Base-by-base conservation (phyloP, 2,888 invertebrate species). In the Pelosia muscerda region DNA sequence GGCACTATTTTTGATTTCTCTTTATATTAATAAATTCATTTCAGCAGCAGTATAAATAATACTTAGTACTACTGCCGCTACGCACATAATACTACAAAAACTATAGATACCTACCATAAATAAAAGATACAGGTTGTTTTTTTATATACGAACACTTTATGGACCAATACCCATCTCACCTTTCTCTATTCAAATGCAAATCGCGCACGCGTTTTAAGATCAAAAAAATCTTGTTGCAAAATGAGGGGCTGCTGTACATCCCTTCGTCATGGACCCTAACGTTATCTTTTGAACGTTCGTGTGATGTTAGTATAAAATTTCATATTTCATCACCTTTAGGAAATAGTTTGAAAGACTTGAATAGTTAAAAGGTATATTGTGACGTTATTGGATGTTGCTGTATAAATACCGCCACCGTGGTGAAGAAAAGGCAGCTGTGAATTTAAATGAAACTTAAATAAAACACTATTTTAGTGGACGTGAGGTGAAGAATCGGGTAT, bases 311-410 rank as follows among this genome's bases (percentile, higher is more conserved):
- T 79, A 70, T 81, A 74, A 73, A 69, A 80, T 82, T 84, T 84
- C 67, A 85, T 84, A 83, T 84, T 84, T 89, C 86, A 81, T 81
- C 87, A 77, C 88, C 87, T 87, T 34, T 34, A 63, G 56, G 71
- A 72, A 66, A 75, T 56, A 66, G 72, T 70, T 70, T 26, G 54
- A 54, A 63, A 68, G 15, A 66, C 38, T 66, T 25, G 58, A 22
- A 59, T 31, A 11, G 49, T 22, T 1, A 53, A 53, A 56, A 26
- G 56, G 31, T 63, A 42, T 42, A 59, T 60, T 66, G 26, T 56
- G 56, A 42, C n/a, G 38, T 56, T 28, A 66, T 59, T 60, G 38
- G 22, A 38, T 65, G 54, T 34, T 54, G 10, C 22, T 23, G 9
- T 55, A 34, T 63, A 25, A 25, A 63, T 1, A 63, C 31, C n/a